phyloP scores from a whole-genome alignment of 2,113 vertebrate species.

The Pyrgilauda ruficollis region DNA sequence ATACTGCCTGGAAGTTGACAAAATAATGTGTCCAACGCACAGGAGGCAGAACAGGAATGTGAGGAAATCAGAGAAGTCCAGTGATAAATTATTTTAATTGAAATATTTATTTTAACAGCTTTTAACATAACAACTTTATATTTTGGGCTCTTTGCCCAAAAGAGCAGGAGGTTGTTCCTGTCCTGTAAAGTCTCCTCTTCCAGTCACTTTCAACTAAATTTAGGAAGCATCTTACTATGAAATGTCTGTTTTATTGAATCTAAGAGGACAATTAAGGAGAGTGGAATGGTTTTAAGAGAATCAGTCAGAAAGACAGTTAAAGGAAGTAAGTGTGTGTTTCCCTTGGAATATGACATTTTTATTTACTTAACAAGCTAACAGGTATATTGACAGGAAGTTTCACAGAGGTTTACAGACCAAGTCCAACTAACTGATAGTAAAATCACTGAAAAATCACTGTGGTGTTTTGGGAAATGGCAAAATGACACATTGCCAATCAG shows the following conservation, averaged over 20 bases:
- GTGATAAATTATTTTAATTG: neutral
- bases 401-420: neutral
- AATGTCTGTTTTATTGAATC: neutral
- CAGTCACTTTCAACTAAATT: neutral
- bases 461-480: neutral
- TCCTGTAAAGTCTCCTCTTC: neutral
- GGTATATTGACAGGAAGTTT: neutral
- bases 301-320: neutral
- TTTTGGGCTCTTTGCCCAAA: neutral
- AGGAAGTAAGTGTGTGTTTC: neutral
- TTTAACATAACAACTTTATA: neutral
- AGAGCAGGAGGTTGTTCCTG: neutral
- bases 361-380: neutral
- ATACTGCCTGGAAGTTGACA: neutral
- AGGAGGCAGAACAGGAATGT: accelerated
- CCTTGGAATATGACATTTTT: neutral
- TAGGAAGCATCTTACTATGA: neutral
- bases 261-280: neutral
- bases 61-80: neutral
- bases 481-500: neutral
- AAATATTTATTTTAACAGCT: neutral
- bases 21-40: neutral
- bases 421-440: neutral
- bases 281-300: neutral
- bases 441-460: neutral